A percentile compares a stretch with the other conserved stretches of the same genome.
phyloP scores from a whole-genome alignment of 1,140 invertebrate genomes.

The Drosophila kanapiae region DNA sequence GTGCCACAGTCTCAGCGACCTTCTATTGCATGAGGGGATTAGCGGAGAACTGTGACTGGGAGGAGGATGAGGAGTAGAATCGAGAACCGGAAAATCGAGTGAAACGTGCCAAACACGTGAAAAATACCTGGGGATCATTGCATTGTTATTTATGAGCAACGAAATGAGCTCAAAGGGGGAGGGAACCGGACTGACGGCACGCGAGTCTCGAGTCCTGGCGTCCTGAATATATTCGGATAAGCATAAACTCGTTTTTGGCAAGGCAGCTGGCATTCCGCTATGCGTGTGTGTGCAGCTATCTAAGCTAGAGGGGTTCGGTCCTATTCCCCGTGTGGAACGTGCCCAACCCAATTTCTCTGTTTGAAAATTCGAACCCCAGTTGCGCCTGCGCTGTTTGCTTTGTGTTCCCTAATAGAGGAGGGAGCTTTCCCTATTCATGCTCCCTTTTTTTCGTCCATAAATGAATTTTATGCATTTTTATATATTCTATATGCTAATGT shows the following conservation, averaged over 20 bases:
- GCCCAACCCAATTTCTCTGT: constrained; percentile 44
- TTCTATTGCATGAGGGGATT: constrained; percentile 53
- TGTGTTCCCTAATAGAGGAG: constrained; percentile 25
- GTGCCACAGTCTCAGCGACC: constrained; percentile 44
- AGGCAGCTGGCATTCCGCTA: constrained; percentile 44
- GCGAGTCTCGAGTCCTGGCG: constrained; percentile 37
- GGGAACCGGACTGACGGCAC: constrained; percentile 47
- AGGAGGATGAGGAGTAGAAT: constrained; percentile 17
- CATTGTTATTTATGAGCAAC: constrained; percentile 81
- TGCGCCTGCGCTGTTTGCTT: constrained; percentile 66
- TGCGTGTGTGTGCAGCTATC: constrained; percentile 40
- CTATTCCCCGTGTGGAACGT: constrained; percentile 45
- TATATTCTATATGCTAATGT: constrained; percentile 53
- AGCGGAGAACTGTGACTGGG: no score
- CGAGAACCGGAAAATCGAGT: constrained; percentile 91
- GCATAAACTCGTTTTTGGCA: constrained; percentile 80
- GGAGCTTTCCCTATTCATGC: constrained; percentile 55
- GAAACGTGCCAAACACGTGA: constrained; percentile 93
- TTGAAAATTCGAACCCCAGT: constrained; percentile 14
- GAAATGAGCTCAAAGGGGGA: constrained; percentile 69
- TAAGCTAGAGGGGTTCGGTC: constrained; percentile 50
- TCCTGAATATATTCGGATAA: constrained; percentile 41
- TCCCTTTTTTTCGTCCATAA: constrained; percentile 8
- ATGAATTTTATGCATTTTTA: constrained; percentile 5
- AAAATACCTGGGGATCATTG: constrained; percentile 93